A percentile compares a stretch with the other conserved stretches of the same genome.
phyloP scores from a whole-genome alignment of 2,888 invertebrate species.

The Noctua janthe region DNA sequence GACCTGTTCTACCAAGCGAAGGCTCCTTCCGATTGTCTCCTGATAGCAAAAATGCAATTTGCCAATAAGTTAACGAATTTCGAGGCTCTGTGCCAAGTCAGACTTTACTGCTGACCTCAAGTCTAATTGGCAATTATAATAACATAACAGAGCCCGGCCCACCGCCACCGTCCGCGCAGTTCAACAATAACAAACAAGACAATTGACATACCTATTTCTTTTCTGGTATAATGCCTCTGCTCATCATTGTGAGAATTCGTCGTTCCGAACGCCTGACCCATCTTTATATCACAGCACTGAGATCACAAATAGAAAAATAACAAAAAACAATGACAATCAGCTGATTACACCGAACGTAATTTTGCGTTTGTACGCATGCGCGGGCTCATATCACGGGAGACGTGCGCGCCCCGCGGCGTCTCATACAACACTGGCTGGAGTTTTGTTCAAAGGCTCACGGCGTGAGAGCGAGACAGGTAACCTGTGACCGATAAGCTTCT shows the following conservation, averaged over 20 bases:
- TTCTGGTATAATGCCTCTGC: constrained; percentile 83
- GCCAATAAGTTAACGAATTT: constrained; percentile 20
- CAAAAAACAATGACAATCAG: constrained; percentile 75
- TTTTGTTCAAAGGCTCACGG: constrained; percentile 48
- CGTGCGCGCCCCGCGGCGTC: constrained; percentile 75
- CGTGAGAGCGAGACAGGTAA: constrained; percentile 69
- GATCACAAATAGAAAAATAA: constrained; percentile 73
- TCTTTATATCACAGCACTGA: constrained; percentile 81
- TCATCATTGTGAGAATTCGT: constrained; percentile 86
- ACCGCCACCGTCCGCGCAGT: constrained; percentile 42
- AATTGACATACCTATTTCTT: constrained; percentile 85
- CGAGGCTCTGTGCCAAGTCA: constrained; percentile 25
- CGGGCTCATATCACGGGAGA: constrained; percentile 73
- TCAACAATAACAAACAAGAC: constrained; percentile 64
- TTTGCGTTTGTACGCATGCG: constrained; percentile 79
- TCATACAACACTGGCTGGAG: constrained; percentile 71
- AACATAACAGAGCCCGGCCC: constrained; percentile 33
- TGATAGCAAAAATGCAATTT: constrained; percentile 9
- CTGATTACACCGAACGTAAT: constrained; percentile 75
- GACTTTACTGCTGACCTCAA: constrained; percentile 31
- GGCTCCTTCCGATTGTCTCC: constrained; percentile 5
- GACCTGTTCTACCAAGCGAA: too few species aligned
- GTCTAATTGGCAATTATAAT: constrained; percentile 46
- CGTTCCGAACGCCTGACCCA: constrained; percentile 89
- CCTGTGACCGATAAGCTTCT: constrained; percentile 69